Percentiles rank a stretch among this genome's conserved stretches.
Conservation (phyloP, 1,140 invertebrate genomes). For the Callitettix versicolor region DNA sequence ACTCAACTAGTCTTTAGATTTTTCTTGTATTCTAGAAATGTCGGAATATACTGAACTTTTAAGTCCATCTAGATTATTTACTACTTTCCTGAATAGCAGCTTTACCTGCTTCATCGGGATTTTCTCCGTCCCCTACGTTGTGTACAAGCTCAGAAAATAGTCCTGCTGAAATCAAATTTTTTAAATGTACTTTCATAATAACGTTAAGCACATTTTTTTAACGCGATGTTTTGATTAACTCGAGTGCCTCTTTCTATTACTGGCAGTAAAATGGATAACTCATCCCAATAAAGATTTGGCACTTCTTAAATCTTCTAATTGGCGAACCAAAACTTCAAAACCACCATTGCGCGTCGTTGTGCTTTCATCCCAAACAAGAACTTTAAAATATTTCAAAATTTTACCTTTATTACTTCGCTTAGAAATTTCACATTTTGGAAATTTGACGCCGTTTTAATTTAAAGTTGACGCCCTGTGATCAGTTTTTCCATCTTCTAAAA, state of each 20-base stretch:
- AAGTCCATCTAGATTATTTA: background rate
- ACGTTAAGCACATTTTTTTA: background rate
- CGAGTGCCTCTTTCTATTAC: background rate
- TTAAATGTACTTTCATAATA: background rate
- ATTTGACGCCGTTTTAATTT: too few relatives aligned
- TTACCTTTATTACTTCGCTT: conserved; percentile 22
- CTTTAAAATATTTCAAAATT: conserved; percentile 23
- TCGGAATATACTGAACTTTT: background rate
- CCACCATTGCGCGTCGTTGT: too few relatives aligned
- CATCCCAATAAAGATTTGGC: conserved; percentile 25
- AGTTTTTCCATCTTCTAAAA: conserved; percentile 33
- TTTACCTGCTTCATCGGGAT: too few relatives aligned
- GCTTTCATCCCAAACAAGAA: conserved; percentile 27
- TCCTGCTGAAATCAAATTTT: conserved; percentile 1
- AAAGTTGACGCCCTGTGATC: conserved; percentile 34
- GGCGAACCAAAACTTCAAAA: conserved; percentile 24
- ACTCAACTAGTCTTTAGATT: conserved; percentile 15
- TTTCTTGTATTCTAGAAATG: background rate
- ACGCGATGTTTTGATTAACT: background rate
- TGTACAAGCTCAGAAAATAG: background rate
- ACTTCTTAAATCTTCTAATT: conserved; percentile 23
- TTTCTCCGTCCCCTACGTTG: too few relatives aligned
- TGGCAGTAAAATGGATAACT: background rate
- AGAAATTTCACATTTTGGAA: conserved; percentile 23
- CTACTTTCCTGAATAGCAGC: too few relatives aligned